phyloP scores from a whole-genome alignment of 2,113 vertebrate genomes.

The Cryptotis parvus region DNA sequence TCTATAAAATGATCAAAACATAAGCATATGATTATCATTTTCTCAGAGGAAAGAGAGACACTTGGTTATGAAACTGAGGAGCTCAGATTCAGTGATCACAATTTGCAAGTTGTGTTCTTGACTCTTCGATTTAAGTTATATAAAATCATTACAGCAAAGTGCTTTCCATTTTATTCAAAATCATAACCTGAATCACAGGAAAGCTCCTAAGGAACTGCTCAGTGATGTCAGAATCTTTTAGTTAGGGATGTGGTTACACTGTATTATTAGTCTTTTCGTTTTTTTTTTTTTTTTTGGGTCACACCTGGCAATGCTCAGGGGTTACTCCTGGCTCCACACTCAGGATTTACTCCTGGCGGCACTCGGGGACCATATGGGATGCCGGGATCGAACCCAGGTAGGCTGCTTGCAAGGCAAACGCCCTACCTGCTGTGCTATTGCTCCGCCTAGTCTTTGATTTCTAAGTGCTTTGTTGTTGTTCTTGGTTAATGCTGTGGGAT shows the following conservation, averaged over 20 bases:
- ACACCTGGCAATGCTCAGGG: no score
- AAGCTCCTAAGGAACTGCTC: slow-evolving; percentile 1
- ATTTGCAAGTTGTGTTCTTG: not conserved
- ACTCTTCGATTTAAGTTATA: not conserved
- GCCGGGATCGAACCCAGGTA: no score
- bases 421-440: no score
- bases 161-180: slow-evolving; percentile 1
- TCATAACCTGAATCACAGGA: not conserved
- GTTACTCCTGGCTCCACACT: no score
- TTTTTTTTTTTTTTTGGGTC: no score
- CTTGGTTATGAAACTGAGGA: not conserved
- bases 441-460: slow-evolving; percentile 1
- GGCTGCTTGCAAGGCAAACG: no score
- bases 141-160: not conserved
- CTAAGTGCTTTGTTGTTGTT: not conserved
- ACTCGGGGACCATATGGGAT: no score
- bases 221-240: not conserved
- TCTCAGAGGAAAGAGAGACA: not conserved
- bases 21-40: not conserved
- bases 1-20: not conserved
- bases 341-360: no score
- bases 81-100: not conserved
- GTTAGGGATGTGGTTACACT: not conserved
- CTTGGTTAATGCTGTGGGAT: no score
- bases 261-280: no score